These are phyloP conservation scores for Aplocera efformata DNA, from an alignment of 2,888 invertebrate genomes.

Conservation along the genomic window DNA sequence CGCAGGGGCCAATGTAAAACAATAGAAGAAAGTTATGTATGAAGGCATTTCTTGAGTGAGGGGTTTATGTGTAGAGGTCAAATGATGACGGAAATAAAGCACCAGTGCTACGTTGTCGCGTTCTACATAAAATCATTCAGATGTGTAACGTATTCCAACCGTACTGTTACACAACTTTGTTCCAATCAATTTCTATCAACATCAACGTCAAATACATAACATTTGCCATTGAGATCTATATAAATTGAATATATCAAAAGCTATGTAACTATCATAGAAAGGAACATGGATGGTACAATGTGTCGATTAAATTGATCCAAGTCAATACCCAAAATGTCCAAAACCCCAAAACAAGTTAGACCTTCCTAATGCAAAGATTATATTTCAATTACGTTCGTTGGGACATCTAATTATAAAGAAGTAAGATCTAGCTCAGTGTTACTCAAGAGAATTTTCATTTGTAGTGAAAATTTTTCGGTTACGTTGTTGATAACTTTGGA, in stretches of 20 bases:
- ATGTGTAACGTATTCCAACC: neutral
- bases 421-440: too few species aligned
- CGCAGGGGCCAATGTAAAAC: conserved; percentile 29
- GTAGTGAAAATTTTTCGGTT: too few species aligned
- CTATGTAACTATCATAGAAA: conserved; percentile 10
- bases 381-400: conserved; percentile 30
- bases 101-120: conserved; percentile 39
- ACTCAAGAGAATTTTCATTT: too few species aligned
- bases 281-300: conserved; percentile 11
- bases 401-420: neutral
- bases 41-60: conserved; percentile 34
- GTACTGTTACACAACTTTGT: too few species aligned
- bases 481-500: too few species aligned
- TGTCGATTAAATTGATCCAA: conserved; percentile 24
- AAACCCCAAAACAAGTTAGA: conserved; percentile 42
- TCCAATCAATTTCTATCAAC: too few species aligned
- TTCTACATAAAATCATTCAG: neutral
- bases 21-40: conserved; percentile 32
- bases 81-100: conserved; percentile 35
- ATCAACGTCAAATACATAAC: too few species aligned
- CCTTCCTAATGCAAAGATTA: conserved; percentile 50
- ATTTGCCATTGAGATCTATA: too few species aligned
- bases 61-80: conserved; percentile 28
- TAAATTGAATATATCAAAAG: conserved; percentile 18
- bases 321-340: conserved; percentile 26